Evolutionary conservation across 2,797 vertebrate species (phyloP), one percentile per base, ranked within the genome.

Genomic region (Yasuhikotakia modesta): DNA sequence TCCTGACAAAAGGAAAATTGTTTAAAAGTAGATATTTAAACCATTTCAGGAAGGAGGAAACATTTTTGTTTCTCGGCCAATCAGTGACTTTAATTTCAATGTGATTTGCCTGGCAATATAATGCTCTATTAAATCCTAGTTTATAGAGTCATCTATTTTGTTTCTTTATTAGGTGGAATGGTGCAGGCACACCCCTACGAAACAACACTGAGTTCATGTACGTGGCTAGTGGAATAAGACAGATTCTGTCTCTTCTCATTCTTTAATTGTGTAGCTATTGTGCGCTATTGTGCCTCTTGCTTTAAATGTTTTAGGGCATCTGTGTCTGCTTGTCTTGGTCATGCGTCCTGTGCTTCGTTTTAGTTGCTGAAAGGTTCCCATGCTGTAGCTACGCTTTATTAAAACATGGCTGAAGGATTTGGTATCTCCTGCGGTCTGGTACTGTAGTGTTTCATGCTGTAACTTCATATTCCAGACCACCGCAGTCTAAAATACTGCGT

Each of bases 141-240:
- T 12, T 78, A 64, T 83, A 86, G 85, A 83, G 81, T 70, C 86
- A 87, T 87, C 83, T 76, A 86, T 86, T 94, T 81, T 93, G 75
- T 95, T 95, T 93, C 91, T 92, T 94, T 87, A 91, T 85, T 94
- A 98, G 97, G 95, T 98, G 96, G 96, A 96, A 95, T 92, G 94
- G 83, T 92, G 94, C 93, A 93, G 95, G 93, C 92, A 97, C 96
- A 77, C 96, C 96, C 79, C 82, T 95, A 90, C 91, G 93, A 92
- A 95, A 89, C 88, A 96, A 93, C 90, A 92, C 91, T 93, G 96
- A 98, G 86, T 96, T 96, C 92, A 93, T 96, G 96, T 98, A 98
- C 89, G 96, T 98, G 92, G 89, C 85, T 81, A 88, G 80, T 86
- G 68, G 81, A 84, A 73, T 79, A 79, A 3, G 65, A 86, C 60